phyloP scores from a whole-genome alignment of 2,888 invertebrate species.

The Andrena dorsata region DNA sequence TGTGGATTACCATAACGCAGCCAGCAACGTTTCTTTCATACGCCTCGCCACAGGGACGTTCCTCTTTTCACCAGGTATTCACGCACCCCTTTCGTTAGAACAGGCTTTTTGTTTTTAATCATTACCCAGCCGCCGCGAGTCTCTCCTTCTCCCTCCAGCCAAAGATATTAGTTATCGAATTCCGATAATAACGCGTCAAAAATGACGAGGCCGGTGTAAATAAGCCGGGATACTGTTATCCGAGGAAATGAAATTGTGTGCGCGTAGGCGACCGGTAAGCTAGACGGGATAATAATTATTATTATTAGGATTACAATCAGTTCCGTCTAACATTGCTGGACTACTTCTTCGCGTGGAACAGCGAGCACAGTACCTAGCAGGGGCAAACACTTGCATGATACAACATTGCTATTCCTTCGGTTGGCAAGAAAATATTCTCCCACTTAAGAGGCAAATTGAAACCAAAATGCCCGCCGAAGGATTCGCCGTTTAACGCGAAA shows the following conservation, averaged over 20 bases:
- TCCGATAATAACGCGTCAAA: conserved; percentile 63
- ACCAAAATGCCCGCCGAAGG: conserved; percentile 22
- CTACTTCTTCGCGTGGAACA: neutral
- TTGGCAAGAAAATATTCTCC: neutral
- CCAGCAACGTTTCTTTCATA: conserved; percentile 53
- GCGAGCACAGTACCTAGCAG: too few species aligned
- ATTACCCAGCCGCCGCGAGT: conserved; percentile 11
- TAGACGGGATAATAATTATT: conserved; percentile 28
- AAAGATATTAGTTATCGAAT: conserved; percentile 61
- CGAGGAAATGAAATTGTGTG: conserved; percentile 47
- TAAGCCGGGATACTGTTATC: conserved; percentile 57
- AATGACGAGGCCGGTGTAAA: conserved; percentile 55
- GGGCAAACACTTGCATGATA: too few species aligned
- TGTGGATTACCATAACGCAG: conserved; percentile 19
- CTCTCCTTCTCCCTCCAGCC: neutral
- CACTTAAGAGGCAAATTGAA: conserved; percentile 26
- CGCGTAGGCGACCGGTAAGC: conserved; percentile 23
- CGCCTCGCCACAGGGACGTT: conserved; percentile 16
- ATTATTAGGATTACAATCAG: neutral
- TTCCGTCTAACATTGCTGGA: conserved; percentile 2
- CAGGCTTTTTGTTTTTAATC: conserved; percentile 19
- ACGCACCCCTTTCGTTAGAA: conserved; percentile 7
- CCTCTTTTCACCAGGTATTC: neutral
- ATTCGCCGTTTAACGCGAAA: conserved; percentile 1
- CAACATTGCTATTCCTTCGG: too few species aligned